A percentile compares a stretch with the other conserved stretches of the same genome.
These are phyloP conservation scores for Drosophila cognata DNA, from an alignment of 2,888 invertebrate species.

Conservation along the genomic window DNA sequence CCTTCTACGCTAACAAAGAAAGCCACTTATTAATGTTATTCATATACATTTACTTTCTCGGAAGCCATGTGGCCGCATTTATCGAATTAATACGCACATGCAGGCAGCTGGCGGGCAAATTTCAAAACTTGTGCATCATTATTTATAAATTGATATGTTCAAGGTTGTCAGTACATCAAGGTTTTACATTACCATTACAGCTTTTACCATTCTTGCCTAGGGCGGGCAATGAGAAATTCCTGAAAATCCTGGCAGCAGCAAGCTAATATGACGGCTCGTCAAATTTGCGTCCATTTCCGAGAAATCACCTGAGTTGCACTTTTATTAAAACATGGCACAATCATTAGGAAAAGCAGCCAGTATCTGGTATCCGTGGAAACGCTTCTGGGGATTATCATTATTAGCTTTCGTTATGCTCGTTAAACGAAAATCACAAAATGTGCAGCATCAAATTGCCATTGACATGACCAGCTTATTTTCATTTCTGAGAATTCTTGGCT, in stretches of 20 bases:
- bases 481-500: background rate
- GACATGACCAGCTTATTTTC: background rate
- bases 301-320: background rate
- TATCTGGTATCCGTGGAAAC: background rate
- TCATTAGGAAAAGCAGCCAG: background rate
- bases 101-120: background rate
- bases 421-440: background rate
- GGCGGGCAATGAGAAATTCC: background rate
- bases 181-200: background rate
- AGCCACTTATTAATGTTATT: background rate
- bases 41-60: background rate
- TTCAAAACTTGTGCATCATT: background rate
- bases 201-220: background rate
- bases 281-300: background rate
- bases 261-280: background rate
- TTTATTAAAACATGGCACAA: background rate
- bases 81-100: too few species aligned
- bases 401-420: background rate
- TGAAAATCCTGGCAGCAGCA: background rate
- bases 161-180: background rate
- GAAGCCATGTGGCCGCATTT: background rate
- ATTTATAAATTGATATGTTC: background rate
- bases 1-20: background rate
- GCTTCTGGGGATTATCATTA: background rate
- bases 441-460: background rate